These are phyloP conservation scores for Tetropium fuscum DNA, from an alignment of 2,888 invertebrate genomes.

Conservation along the genomic window DNA sequence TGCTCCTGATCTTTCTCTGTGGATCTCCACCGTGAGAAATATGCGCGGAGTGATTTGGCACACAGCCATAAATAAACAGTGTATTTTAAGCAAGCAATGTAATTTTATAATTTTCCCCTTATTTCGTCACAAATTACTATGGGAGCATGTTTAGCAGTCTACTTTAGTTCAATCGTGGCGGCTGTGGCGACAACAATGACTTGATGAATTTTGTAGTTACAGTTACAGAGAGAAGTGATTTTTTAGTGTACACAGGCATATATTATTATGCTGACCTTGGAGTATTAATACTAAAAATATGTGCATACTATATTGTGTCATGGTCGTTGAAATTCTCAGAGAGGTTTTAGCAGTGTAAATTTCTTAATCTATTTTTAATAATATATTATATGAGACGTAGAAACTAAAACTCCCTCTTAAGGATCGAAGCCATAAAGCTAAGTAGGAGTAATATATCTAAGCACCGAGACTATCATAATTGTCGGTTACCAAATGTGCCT, in stretches of 20 bases:
- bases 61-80: constrained; percentile 62
- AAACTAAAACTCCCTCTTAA: constrained; percentile 28
- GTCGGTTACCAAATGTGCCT: constrained; percentile 59
- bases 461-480: constrained; percentile 61
- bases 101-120: constrained; percentile 69
- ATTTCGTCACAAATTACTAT: constrained; percentile 68
- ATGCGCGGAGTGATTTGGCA: constrained; percentile 44
- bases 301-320: constrained; percentile 3
- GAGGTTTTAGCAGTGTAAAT: constrained; percentile 27
- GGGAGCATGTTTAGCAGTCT: constrained; percentile 65
- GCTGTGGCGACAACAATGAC: constrained; percentile 60
- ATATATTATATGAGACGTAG: constrained; percentile 29
- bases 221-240: constrained; percentile 6
- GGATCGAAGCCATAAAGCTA: constrained; percentile 38
- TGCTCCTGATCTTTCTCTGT: not conserved
- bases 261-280: not conserved
- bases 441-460: constrained; percentile 61
- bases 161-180: constrained; percentile 65
- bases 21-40: not conserved
- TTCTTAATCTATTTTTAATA: constrained; percentile 54
- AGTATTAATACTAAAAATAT: not conserved
- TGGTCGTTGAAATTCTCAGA: not conserved
- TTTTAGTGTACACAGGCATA: not conserved
- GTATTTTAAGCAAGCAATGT: constrained; percentile 67
- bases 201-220: not conserved